Evolutionary conservation across 1,140 invertebrate genomes (phyloP), one percentile per base, ranked within the genome.

Genomic region (Chlorops oryzae): DNA sequence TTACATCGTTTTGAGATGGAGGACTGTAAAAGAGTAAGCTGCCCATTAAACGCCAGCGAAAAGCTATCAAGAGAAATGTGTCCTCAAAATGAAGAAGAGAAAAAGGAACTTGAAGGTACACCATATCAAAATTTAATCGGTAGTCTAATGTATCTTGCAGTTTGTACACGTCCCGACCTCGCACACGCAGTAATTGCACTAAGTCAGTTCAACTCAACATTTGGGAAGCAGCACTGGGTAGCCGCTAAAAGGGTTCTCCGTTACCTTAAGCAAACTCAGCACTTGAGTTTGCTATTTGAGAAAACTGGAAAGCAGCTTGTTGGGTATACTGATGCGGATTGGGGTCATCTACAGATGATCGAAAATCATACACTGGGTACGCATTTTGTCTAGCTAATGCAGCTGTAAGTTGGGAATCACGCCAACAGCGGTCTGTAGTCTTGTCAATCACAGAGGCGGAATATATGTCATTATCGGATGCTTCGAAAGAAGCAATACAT

Each of bases 111-210:
- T 45, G 12, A 13, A 25, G 37, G 32, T 15, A 43, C 41, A 37
- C 48, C 42, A 6, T 52, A 50, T 40, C 43, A 56, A 51, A 51
- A 34, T 24, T 24, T 57, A 50, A 52, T 53, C 46, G 43, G 50
- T 12, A 27, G 32, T 46, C 52, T 55, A 28, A 54, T 56, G 45
- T 58, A 51, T 43, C 35, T 58, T 44, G 17, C 55, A 45, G 50
- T 50, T n/a, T 47, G 24, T 2, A 59, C 42, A 15, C n/a, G 76
- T 21, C 76, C 75, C 40, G 76, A 78, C 56, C 73, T 78, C 18
- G 52, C 70, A 2, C 75, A 57, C 59, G 59, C 72, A 21, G 72
- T 77, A 0, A 70, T 59, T 53, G 63, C 59, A 27, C 52, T 76
- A 15, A 73, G 71, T 47, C 73, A 75, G 54, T 78, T 74, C 50